Evolutionary conservation across 2,113 vertebrate species (phyloP).

Genomic region (Stegostoma tigrinum): DNA sequence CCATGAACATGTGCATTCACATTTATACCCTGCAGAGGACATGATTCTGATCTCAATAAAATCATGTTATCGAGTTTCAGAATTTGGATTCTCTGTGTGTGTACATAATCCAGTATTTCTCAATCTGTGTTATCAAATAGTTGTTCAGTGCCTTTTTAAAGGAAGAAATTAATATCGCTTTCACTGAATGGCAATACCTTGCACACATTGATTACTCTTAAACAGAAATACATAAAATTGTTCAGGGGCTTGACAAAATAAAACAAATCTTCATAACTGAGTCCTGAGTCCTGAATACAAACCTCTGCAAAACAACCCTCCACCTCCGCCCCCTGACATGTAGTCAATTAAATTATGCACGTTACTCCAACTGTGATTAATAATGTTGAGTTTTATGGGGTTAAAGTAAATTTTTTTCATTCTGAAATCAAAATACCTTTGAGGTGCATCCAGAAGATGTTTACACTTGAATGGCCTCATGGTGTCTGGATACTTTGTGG

Average conservation of each 20-base stretch:
- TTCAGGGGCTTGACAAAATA: neutral
- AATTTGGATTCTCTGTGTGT: neutral
- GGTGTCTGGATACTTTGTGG: neutral
- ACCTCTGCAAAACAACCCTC: neutral
- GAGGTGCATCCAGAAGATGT: neutral
- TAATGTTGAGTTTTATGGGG: neutral
- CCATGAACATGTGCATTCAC: neutral
- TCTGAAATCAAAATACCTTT: neutral
- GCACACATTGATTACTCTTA: neutral
- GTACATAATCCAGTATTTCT: neutral
- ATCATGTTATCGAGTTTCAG: neutral
- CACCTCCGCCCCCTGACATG: neutral
- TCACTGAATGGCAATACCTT: neutral
- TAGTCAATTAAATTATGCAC: neutral
- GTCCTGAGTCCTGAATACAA: neutral
- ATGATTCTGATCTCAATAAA: neutral
- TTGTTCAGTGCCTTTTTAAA: neutral
- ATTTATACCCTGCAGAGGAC: neutral
- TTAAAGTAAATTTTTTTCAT: neutral
- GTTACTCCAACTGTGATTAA: neutral
- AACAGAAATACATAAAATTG: neutral
- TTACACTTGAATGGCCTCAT: neutral
- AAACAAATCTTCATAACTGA: neutral
- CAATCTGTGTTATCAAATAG: neutral
- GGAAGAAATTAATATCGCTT: neutral